These are phyloP conservation scores for Empis stercorea DNA, from an alignment of 2,888 invertebrate genomes.

Conservation along the genomic window DNA sequence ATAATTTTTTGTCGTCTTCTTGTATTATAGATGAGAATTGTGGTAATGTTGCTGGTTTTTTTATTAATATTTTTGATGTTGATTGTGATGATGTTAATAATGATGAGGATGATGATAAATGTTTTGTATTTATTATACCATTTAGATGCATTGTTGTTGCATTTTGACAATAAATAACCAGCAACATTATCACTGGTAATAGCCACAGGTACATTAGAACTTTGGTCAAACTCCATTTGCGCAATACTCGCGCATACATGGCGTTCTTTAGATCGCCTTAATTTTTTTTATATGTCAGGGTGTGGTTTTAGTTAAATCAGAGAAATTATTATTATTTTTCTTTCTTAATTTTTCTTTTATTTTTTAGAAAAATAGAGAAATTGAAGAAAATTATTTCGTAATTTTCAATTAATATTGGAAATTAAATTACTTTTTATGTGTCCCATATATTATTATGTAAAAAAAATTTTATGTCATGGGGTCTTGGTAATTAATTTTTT, in stretches of 20 bases:
- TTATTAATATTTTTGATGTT: slow-evolving; percentile 5
- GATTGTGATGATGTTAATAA: slow-evolving; percentile 9
- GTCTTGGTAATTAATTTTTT: too few species aligned
- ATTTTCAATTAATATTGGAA: too few species aligned
- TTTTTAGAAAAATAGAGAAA: too few species aligned
- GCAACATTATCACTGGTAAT: slow-evolving; percentile 31
- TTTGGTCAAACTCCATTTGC: slow-evolving; percentile 39
- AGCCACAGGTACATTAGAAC: slow-evolving; percentile 37
- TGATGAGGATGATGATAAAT: slow-evolving; percentile 1
- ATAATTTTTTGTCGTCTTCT: slow-evolving; percentile 14
- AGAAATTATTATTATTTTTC: too few species aligned
- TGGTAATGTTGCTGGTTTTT: slow-evolving; percentile 5
- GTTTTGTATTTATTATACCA: neutral
- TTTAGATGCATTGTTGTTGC: slow-evolving; percentile 12
- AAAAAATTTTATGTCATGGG: too few species aligned
- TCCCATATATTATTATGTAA: too few species aligned
- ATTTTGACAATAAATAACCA: slow-evolving; percentile 29
- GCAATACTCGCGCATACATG: slow-evolving; percentile 40
- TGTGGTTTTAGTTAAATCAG: too few species aligned
- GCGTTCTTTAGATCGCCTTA: slow-evolving; percentile 25
- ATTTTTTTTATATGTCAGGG: neutral
- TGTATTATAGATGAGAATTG: slow-evolving; percentile 3
- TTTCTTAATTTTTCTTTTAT: too few species aligned
- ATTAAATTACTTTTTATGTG: too few species aligned
- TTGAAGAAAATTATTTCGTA: too few species aligned